phyloP scores from a whole-genome alignment of 2,888 invertebrate genomes.

The Hyalella azteca region DNA sequence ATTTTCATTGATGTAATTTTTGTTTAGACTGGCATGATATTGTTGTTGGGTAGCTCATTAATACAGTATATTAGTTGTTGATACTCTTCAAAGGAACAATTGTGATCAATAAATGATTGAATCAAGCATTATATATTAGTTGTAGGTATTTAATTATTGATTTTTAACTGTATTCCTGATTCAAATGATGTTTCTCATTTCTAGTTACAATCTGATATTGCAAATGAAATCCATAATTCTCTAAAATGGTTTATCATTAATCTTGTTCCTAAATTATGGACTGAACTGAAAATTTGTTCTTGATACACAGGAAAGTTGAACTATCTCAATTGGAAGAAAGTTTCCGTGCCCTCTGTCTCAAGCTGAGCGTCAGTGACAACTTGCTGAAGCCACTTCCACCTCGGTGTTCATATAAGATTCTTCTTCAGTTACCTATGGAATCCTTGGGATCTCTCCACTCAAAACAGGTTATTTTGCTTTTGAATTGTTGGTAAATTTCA shows the following conservation, averaged over 20 bases:
- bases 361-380: constrained; percentile 54
- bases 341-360: constrained; percentile 54
- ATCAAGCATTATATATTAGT: background rate
- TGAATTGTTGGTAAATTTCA: no score
- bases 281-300: background rate
- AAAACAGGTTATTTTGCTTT: constrained; percentile 11
- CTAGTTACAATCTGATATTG: background rate
- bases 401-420: constrained; percentile 48
- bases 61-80: background rate
- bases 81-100: background rate
- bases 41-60: background rate
- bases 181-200: background rate
- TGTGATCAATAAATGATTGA: background rate
- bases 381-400: constrained; percentile 50
- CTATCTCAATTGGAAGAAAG: constrained; percentile 50
- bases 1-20: background rate
- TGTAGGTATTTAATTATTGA: background rate
- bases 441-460: background rate
- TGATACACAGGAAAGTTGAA: constrained; percentile 38
- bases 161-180: background rate
- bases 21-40: background rate
- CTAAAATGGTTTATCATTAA: background rate
- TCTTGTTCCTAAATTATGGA: background rate
- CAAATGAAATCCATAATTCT: background rate
- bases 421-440: constrained; percentile 53